phyloP scores from a whole-genome alignment of 2,797 vertebrate species.

The Leptoclinus maculatus region DNA sequence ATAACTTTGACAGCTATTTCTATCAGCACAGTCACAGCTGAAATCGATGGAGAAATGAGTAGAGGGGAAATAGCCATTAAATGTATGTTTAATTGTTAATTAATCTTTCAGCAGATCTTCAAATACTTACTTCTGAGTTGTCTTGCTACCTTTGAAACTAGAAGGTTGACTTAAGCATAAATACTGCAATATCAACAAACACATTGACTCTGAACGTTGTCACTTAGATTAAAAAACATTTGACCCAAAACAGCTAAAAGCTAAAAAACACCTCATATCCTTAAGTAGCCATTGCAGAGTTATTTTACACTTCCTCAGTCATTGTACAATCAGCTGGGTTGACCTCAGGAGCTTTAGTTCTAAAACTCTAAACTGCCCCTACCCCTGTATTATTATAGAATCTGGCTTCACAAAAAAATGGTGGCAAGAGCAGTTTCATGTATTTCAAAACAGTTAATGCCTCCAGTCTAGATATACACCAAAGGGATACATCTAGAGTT shows the following conservation, averaged over 20 bases:
- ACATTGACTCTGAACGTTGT: not conserved
- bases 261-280: not conserved
- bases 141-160: not conserved
- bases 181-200: not conserved
- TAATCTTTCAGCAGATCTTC: not conserved
- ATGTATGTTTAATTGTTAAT: not conserved
- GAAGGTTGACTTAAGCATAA: not conserved
- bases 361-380: not conserved
- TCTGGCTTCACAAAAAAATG: not conserved
- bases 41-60: not conserved
- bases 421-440: not conserved
- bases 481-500: not conserved
- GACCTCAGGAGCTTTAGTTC: not conserved
- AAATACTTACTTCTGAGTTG: not conserved
- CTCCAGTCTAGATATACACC: not conserved
- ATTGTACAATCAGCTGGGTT: not conserved
- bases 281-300: not conserved
- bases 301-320: not conserved
- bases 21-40: not conserved
- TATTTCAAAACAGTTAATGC: not conserved
- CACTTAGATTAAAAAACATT: not conserved
- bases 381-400: not conserved
- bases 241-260: not conserved
- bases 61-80: not conserved
- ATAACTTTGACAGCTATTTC: conserved; percentile 47